A percentile compares a stretch with the other conserved stretches of the same genome.
phyloP scores from a whole-genome alignment of 2,888 invertebrate species.

The Stenodema calcarata region DNA sequence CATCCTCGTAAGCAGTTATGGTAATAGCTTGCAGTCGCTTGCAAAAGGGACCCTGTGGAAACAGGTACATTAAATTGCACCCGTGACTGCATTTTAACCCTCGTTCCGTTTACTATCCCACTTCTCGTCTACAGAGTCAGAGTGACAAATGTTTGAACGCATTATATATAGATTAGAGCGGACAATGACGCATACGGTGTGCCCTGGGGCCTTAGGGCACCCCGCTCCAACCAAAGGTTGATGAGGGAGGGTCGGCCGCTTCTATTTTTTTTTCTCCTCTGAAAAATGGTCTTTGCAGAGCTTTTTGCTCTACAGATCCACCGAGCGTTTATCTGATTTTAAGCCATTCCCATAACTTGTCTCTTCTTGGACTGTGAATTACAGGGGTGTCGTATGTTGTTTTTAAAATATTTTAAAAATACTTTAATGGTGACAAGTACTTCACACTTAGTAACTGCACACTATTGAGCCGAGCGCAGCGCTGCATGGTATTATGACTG shows the following conservation, averaged over 20 bases:
- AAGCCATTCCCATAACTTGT: not conserved
- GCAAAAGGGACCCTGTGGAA: constrained; percentile 16
- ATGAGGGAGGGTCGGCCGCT: not conserved
- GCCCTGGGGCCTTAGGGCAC: not conserved
- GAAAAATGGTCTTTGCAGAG: constrained; percentile 38
- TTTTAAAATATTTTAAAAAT: not conserved
- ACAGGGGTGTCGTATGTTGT: not conserved
- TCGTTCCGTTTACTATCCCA: not conserved
- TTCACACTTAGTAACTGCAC: not conserved
- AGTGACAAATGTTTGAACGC: constrained; percentile 50
- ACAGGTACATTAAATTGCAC: constrained; percentile 46
- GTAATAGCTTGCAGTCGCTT: constrained; percentile 37
- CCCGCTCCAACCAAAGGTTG: not conserved
- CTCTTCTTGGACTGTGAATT: not conserved
- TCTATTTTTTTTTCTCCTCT: not conserved
- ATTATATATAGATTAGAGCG: constrained; percentile 50
- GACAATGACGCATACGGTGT: constrained; percentile 43
- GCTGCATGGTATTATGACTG: too few relatives aligned
- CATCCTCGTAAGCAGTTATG: constrained; percentile 4
- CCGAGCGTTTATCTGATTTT: constrained; percentile 18
- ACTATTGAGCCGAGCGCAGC: too few relatives aligned
- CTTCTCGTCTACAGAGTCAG: constrained; percentile 1
- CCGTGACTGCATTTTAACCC: constrained; percentile 35
- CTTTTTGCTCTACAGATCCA: constrained; percentile 17
- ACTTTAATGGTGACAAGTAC: not conserved